A percentile compares a stretch with the other conserved stretches of the same genome.
phyloP scores from a whole-genome alignment of 1,140 invertebrate species.

The Heliconius hermathena region DNA sequence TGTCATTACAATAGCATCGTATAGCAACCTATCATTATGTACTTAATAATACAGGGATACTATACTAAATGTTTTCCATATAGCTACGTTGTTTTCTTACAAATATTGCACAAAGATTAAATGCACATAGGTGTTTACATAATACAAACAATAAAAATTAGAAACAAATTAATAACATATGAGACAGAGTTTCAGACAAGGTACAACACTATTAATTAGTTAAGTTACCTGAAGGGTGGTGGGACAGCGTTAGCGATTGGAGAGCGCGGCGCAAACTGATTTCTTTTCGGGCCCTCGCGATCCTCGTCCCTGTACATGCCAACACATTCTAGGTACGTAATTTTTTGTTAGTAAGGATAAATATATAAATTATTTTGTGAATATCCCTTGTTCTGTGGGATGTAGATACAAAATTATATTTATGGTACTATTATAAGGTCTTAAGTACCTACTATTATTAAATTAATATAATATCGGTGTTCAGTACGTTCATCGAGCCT shows the following conservation, averaged over 20 bases:
- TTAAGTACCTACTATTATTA: not conserved
- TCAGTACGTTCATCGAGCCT: not conserved
- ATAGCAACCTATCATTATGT: not conserved
- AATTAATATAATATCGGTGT: not conserved
- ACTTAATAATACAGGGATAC: too few relatives aligned
- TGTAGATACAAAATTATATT: not conserved
- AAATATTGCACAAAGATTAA: too few relatives aligned
- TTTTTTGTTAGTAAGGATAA: slow-evolving; percentile 18
- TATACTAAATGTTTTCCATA: too few relatives aligned
- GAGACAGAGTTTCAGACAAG: not conserved
- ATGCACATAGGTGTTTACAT: too few relatives aligned
- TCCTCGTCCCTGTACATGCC: slow-evolving; percentile 64
- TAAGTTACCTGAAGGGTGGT: slow-evolving; percentile 65
- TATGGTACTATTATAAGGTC: not conserved
- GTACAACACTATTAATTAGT: not conserved
- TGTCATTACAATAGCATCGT: not conserved
- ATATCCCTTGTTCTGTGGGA: not conserved
- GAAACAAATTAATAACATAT: not conserved
- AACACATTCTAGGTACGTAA: not conserved
- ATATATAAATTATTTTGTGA: slow-evolving; percentile 1
- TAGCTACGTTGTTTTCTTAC: too few relatives aligned
- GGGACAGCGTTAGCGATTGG: slow-evolving; percentile 55
- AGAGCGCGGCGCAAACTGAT: slow-evolving; percentile 60
- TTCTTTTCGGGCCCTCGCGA: slow-evolving; percentile 54
- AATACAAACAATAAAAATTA: not conserved